Percentiles rank a stretch among this genome's conserved stretches.
Evolutionary conservation across 2,888 invertebrate species (phyloP).

Genomic region (Agriopis aurantiaria): DNA sequence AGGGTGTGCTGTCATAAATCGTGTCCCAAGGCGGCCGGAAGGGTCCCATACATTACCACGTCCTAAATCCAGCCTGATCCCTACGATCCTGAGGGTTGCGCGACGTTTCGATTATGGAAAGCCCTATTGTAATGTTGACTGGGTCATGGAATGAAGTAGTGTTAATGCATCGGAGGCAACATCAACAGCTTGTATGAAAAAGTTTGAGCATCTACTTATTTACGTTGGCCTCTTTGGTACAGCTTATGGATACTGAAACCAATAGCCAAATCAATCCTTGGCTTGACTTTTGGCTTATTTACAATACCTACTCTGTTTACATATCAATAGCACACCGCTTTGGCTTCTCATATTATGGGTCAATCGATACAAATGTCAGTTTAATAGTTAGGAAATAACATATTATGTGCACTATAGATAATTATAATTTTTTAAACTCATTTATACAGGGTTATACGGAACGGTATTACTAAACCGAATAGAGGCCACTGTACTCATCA

Average conservation of each 20-base stretch:
- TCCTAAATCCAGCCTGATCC: conserved; percentile 62
- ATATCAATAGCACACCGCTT: too few relatives aligned
- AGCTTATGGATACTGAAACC: neutral
- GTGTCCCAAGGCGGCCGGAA: conserved; percentile 40
- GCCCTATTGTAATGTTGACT: conserved; percentile 46
- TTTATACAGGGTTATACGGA: too few relatives aligned
- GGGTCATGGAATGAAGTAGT: conserved; percentile 28
- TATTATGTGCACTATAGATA: too few relatives aligned
- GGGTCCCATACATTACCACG: conserved; percentile 58
- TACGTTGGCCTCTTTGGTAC: neutral
- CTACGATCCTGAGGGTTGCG: conserved; percentile 51
- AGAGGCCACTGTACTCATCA: too few relatives aligned
- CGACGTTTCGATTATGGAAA: conserved; percentile 59
- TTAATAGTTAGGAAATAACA: neutral
- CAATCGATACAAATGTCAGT: neutral
- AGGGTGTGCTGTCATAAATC: conserved; percentile 45
- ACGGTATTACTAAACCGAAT: too few relatives aligned
- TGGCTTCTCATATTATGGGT: too few relatives aligned
- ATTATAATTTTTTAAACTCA: too few relatives aligned
- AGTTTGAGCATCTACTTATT: neutral
- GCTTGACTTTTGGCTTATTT: neutral
- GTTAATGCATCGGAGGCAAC: conserved; percentile 16
- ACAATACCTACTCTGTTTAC: too few relatives aligned
- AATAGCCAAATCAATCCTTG: neutral
- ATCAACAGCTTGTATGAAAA: neutral